These are phyloP conservation scores for Tyrannus savana DNA, from an alignment of 2,113 vertebrate species.

Conservation along the genomic window DNA sequence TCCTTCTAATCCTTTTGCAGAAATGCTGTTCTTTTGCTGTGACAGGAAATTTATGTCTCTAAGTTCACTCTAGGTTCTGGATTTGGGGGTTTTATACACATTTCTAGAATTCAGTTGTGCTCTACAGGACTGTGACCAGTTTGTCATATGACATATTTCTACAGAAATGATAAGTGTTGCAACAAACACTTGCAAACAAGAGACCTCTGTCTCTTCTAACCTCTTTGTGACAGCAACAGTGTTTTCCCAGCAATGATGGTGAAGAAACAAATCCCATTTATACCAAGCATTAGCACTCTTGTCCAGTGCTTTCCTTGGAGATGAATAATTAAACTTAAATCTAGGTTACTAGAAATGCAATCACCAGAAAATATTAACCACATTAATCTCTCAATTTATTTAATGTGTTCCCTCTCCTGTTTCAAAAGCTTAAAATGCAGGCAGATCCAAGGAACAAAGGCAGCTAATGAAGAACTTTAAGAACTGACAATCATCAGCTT, in stretches of 20 bases:
- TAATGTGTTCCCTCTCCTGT: neutral
- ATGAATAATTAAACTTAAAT: slow-evolving; percentile 74
- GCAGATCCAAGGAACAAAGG: neutral
- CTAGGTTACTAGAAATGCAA: slow-evolving; percentile 55
- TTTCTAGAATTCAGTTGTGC: neutral
- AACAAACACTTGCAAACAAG: neutral
- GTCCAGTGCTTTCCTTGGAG: neutral
- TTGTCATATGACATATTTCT: neutral
- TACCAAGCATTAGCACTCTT: neutral
- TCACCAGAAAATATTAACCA: slow-evolving; percentile 72
- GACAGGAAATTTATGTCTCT: neutral
- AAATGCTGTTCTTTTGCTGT: neutral
- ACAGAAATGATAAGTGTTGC: neutral
- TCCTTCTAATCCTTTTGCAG: neutral
- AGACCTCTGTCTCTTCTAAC: neutral
- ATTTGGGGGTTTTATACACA: neutral
- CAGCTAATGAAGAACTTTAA: neutral
- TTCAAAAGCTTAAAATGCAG: neutral
- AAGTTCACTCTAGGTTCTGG: neutral
- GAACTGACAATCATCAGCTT: neutral
- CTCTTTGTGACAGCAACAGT: neutral
- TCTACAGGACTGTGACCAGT: neutral
- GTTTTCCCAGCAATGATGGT: neutral
- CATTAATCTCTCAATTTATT: slow-evolving; percentile 49
- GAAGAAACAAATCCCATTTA: neutral